Evolutionary conservation across 1,140 invertebrate species (phyloP).

Genomic region (Nasonia vitripennis): DNA sequence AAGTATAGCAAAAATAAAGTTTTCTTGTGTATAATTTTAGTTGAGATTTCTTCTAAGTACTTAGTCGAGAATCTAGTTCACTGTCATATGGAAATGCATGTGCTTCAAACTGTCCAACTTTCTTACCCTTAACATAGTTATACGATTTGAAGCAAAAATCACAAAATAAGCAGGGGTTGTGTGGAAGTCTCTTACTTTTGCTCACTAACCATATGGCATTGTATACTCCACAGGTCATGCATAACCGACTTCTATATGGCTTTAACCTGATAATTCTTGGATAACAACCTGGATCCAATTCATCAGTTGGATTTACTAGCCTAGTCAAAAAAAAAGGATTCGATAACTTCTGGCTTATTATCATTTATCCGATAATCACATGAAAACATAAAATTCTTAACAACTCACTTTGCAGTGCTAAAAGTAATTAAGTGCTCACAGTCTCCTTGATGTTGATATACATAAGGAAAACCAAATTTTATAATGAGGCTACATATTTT

Average conservation of each 20-base stretch:
- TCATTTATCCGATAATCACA: too few species aligned
- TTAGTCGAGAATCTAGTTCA: conserved; percentile 30
- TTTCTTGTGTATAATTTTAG: too few species aligned
- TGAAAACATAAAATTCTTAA: too few species aligned
- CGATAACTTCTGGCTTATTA: too few species aligned
- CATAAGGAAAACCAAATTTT: conserved; percentile 85
- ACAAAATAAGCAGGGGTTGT: conserved; percentile 82
- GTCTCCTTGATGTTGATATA: conserved; percentile 91
- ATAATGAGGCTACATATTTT: conserved; percentile 80
- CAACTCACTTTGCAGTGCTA: conserved; percentile 75
- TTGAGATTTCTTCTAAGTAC: too few species aligned
- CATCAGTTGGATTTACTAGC: conserved; percentile 74
- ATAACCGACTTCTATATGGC: conserved; percentile 67
- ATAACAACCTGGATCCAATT: conserved; percentile 71
- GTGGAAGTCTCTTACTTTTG: conserved; percentile 77
- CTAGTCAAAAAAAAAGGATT: conserved; percentile 58
- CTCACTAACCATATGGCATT: conserved; percentile 78
- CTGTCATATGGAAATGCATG: conserved; percentile 66
- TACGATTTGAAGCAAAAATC: conserved; percentile 80
- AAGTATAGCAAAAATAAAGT: too few species aligned
- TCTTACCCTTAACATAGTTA: conserved; percentile 78
- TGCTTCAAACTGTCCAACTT: conserved; percentile 70
- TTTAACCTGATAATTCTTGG: conserved; percentile 75
- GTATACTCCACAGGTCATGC: conserved; percentile 76
- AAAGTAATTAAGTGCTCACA: conserved; percentile 92